Percentiles rank a stretch among this genome's conserved stretches.
These are phyloP conservation scores for Lampris incognitus DNA, from an alignment of 2,113 vertebrate genomes.

Conservation along the genomic window DNA sequence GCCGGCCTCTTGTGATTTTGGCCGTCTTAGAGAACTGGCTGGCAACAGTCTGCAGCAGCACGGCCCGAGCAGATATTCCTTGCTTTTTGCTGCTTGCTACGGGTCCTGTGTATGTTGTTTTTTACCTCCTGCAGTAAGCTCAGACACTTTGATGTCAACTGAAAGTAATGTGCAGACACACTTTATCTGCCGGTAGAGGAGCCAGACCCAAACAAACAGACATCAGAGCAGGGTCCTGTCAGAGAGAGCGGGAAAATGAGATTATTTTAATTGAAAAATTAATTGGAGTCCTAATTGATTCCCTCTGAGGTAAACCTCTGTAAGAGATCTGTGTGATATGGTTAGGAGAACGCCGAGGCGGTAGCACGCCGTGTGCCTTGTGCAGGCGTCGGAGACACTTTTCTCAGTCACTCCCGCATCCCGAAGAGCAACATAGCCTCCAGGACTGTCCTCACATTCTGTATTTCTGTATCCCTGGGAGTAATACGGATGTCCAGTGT, in stretches of 20 bases:
- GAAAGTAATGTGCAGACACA: constrained; percentile 37
- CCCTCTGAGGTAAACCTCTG: constrained; percentile 51
- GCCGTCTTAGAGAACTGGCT: constrained; percentile 29
- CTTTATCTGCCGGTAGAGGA: constrained; percentile 46
- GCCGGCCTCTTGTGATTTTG: constrained; percentile 50
- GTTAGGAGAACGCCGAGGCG: constrained; percentile 14
- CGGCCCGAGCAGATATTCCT: constrained; percentile 13
- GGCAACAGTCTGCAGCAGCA: constrained; percentile 20
- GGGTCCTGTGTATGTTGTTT: constrained; percentile 51
- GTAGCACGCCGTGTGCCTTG: neutral
- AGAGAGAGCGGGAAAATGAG: constrained; percentile 31
- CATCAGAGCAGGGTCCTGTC: constrained; percentile 43
- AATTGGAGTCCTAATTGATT: constrained; percentile 61
- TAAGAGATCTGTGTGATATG: constrained; percentile 30
- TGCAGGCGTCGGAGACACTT: neutral
- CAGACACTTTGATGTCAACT: constrained; percentile 53
- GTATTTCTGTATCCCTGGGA: too few relatives aligned
- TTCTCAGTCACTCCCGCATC: neutral
- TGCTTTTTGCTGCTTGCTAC: constrained; percentile 16
- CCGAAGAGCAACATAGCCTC: neutral
- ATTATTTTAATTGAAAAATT: constrained; percentile 69
- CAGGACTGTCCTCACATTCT: neutral
- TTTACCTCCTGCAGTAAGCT: constrained; percentile 44
- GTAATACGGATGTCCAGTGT: too few relatives aligned
- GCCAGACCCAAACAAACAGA: constrained; percentile 45